Conservation (phyloP, 2,113 vertebrate genomes). For the Engraulis encrasicolus region DNA sequence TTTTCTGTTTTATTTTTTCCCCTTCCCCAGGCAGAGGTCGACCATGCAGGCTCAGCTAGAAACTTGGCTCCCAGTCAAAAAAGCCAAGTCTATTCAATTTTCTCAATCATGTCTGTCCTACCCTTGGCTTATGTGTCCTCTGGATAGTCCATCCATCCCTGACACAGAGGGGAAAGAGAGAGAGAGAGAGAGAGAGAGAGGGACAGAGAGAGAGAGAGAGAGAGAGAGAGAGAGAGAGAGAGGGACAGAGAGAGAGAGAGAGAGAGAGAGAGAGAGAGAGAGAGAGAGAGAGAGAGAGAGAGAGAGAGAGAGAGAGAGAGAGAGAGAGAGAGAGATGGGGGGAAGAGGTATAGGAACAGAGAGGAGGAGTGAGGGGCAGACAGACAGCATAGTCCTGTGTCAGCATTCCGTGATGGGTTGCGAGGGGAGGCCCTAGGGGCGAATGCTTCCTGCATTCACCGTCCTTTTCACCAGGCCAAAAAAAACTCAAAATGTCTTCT, state of each 20-base stretch:
- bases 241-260: background rate
- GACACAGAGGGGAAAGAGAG: background rate
- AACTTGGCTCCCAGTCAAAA: background rate
- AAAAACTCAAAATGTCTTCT: background rate
- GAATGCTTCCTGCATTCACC: conserved; percentile 29
- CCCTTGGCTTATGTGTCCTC: background rate
- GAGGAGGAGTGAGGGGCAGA: background rate
- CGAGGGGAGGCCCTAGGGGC: background rate
- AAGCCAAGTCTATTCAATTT: background rate
- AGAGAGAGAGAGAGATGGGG: background rate
- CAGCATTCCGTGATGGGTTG: background rate
- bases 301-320: background rate
- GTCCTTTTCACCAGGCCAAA: background rate
- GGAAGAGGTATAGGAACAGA: background rate
- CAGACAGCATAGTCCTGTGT: background rate
- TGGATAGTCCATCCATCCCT: background rate
- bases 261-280: background rate
- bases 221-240: background rate
- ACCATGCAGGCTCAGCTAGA: background rate
- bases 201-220: background rate
- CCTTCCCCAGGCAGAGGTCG: background rate
- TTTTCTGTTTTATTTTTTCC: conserved; percentile 23
- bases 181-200: background rate
- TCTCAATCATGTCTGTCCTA: conserved; percentile 9
- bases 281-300: background rate